Conservation (phyloP, 35 echinoderm and acorn worm genomes). For the Acanthaster planci region DNA sequence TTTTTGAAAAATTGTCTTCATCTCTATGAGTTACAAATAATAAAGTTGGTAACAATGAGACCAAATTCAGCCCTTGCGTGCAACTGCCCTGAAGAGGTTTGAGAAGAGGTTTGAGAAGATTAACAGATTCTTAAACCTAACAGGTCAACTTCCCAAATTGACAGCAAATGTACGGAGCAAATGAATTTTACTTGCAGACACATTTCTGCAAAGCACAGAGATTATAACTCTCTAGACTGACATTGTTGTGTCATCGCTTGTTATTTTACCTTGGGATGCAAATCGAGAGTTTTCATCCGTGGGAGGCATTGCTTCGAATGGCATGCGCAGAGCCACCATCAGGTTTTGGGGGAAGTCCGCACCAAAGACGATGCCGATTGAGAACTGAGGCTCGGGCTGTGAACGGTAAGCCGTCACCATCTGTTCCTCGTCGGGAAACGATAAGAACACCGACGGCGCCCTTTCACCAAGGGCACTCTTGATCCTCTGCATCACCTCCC, state of each 20-base stretch:
- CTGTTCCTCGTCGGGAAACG: constrained; percentile 20
- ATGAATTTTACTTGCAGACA: too few species aligned
- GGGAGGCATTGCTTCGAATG: not conserved
- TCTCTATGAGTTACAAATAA: too few species aligned
- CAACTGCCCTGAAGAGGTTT: not conserved
- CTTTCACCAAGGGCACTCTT: not conserved
- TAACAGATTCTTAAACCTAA: too few species aligned
- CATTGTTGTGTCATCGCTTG: not conserved
- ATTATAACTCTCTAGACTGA: too few species aligned
- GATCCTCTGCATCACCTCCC: not conserved
- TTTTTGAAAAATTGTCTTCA: too few species aligned
- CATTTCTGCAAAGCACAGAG: too few species aligned
- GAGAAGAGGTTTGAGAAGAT: not conserved
- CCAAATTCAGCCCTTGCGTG: too few species aligned
- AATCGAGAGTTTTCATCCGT: not conserved
- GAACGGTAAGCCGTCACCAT: not conserved
- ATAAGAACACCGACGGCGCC: not conserved
- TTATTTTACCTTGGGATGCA: constrained; percentile 33
- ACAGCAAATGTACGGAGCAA: too few species aligned
- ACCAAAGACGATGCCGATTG: constrained; percentile 29
- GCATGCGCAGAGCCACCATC: constrained; percentile 43
- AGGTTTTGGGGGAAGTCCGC: constrained; percentile 45
- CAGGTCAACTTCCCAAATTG: too few species aligned
- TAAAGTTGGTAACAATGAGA: too few species aligned
- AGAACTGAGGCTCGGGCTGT: not conserved